Base-by-base conservation (phyloP, 2,888 invertebrate genomes). In the Ceramica pisi region DNA sequence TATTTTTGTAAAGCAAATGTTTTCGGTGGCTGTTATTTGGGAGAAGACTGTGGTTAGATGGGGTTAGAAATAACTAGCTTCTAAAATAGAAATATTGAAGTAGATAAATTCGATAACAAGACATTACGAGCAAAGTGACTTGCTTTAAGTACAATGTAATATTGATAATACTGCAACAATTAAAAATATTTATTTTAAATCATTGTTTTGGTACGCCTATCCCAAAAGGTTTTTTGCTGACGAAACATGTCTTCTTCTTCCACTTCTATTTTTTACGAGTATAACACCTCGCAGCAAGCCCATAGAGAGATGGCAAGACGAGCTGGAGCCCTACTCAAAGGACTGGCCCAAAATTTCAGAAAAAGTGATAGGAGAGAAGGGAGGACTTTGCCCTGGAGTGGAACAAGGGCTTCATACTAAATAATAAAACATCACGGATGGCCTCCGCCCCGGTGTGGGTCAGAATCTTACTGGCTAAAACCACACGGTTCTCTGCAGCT, bases 1-100 rank as follows among this genome's bases (percentile, higher is more conserved):
- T 81, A 85, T 71, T 83, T 81, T 79, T 78, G 71, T 75, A 69
- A 72, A 76, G 16, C 23, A 48, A 66, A 70, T 60, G 64, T 63
- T 76, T 80, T 81, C 56, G 44, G 31, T 48, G 26, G 12, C 31
- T 65, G 61, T 80, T 64, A 78, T 81, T 65, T 38, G 19, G n/a
- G n/a, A 57, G 10, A 31, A 50, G 35, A n/a, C 26, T 51, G 44
- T 23, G 57, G 51, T 57, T 46, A 53, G 50, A 14, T 57, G 7
- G 23, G 14, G 41, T 59, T 59, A 31, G 23, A 63, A 80, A 48
- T 62, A 16, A 31, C 14, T n/a, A 16, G 16, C 19, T 31, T 31
- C 10, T n/a, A 10, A 19, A 55, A 9, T 16, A 26, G 26, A 53
- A 1, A 48, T 9, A 8, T n/a, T 23, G n/a, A 51, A 51, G 23